Conservation (phyloP, 2,113 vertebrate genomes). For the Electrona antarctica region DNA sequence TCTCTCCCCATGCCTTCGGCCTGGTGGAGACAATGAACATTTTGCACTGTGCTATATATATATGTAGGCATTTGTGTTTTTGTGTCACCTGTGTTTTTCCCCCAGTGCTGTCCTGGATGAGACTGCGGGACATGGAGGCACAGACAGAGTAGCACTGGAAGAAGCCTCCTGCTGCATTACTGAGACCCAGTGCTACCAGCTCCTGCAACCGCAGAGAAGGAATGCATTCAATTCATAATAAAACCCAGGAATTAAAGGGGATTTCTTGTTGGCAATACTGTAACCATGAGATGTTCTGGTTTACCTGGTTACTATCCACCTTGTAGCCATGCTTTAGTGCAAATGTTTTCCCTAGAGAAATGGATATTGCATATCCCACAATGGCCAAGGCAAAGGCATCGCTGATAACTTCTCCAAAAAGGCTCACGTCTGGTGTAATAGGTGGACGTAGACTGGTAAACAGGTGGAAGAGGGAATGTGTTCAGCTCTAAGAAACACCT, state of each 20-base stretch:
- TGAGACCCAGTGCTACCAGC: constrained; percentile 90
- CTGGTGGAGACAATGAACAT: too few relatives aligned
- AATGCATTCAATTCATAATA: neutral
- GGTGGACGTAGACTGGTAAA: constrained; percentile 84
- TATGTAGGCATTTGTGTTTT: constrained; percentile 35
- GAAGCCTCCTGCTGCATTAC: constrained; percentile 88
- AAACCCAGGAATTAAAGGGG: too few relatives aligned
- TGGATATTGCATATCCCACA: constrained; percentile 92
- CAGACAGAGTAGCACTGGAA: constrained; percentile 93
- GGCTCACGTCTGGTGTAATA: constrained; percentile 65
- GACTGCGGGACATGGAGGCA: constrained; percentile 93
- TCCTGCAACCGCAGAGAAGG: constrained; percentile 77
- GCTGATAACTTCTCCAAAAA: constrained; percentile 83
- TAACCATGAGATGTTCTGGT: neutral
- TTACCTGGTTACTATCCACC: constrained; percentile 96
- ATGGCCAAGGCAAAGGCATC: constrained; percentile 93
- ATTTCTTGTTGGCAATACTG: too few relatives aligned
- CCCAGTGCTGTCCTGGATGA: constrained; percentile 93
- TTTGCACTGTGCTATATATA: constrained; percentile 67
- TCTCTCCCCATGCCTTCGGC: too few relatives aligned
- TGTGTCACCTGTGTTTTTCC: constrained; percentile 86
- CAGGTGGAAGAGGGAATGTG: neutral
- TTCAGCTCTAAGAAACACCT: too few relatives aligned
- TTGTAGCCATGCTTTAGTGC: constrained; percentile 94
- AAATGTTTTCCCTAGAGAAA: constrained; percentile 97